Percentiles rank a stretch among this genome's conserved stretches.
phyloP scores from a whole-genome alignment of 1,140 invertebrate genomes.

The Cydia strobilella region DNA sequence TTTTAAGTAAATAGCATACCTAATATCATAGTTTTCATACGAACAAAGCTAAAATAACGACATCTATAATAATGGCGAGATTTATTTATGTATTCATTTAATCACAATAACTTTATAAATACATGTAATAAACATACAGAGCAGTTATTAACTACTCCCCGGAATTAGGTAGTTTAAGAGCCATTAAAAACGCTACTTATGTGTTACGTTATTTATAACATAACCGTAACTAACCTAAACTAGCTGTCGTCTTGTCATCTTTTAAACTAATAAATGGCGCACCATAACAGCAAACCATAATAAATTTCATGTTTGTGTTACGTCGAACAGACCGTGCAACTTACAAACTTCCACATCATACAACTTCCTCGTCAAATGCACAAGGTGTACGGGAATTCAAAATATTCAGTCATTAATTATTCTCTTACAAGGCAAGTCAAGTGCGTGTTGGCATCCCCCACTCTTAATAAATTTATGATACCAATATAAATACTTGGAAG shows the following conservation, averaged over 20 bases:
- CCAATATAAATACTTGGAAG: slow-evolving; percentile 73
- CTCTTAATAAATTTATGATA: slow-evolving; percentile 77
- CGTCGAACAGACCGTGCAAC: not conserved
- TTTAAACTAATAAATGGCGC: not conserved
- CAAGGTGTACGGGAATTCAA: slow-evolving; percentile 61
- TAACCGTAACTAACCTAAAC: too few species aligned
- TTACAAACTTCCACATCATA: slow-evolving; percentile 31
- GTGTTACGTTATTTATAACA: too few species aligned
- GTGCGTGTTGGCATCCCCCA: slow-evolving; percentile 60
- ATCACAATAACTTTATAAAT: too few species aligned
- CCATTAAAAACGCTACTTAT: too few species aligned
- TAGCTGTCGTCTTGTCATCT: not conserved
- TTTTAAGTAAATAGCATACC: too few species aligned
- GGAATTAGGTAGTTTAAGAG: too few species aligned
- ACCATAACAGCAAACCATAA: not conserved
- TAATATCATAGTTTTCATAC: too few species aligned
- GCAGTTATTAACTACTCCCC: too few species aligned
- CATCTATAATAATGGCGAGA: too few species aligned
- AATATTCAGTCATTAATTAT: slow-evolving; percentile 73
- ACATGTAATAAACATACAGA: too few species aligned
- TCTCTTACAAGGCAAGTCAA: slow-evolving; percentile 47
- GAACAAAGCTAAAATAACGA: too few species aligned
- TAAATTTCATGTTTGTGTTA: slow-evolving; percentile 15
- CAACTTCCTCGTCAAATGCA: slow-evolving; percentile 49
- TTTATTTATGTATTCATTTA: too few species aligned